Evolutionary conservation across 2,888 invertebrate genomes (phyloP), one percentile per base, ranked within the genome.

Genomic region (Pollenia amentaria): DNA sequence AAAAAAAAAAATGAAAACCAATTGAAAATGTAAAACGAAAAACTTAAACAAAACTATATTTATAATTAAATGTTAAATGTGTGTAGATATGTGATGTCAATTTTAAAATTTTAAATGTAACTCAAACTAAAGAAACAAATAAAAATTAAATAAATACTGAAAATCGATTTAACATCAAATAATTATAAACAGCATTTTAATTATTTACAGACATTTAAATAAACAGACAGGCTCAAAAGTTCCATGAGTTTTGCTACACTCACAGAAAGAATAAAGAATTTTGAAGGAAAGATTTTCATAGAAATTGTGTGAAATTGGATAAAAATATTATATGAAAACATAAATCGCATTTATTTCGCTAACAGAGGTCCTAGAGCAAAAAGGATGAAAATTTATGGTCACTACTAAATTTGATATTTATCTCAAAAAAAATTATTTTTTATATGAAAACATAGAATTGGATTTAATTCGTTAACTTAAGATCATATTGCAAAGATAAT

Each of bases 51-150:
- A 21, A 78, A 65, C 65, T 18, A 77, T 64, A 70, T 67, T 69
- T 62, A 80, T 77, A 81, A 76, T 72, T 87, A 84, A 84, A 87
- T 87, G 87, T 87, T 84, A 67, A 84, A 87, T 87, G 87, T 87
- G 67, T 84, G 84, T 87, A 87, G 87, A 81, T 87, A 87, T 87
- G 87, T 87, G 84, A 87, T 87, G 87, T 87, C 87, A 87, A 87
- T 84, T 85, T 85, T 85, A 76, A 87, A 83, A 83, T 76, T 80
- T 88, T 88, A 84, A 85, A 85, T 88, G 85, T 88, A 88, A 85
- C 83, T 85, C 73, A 53, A 75, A 85, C 51, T 80, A 65, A 82
- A 76, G 44, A 67, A 80, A 12, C 51, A 78, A 46, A 75, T 48
- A 65, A 72, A 51, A 29, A 72, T 64, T 79, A 81, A 81, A 84